A percentile compares a stretch with the other conserved stretches of the same genome.
Evolutionary conservation across 1,140 invertebrate genomes (phyloP).

Genomic region (Diuraphis noxia): DNA sequence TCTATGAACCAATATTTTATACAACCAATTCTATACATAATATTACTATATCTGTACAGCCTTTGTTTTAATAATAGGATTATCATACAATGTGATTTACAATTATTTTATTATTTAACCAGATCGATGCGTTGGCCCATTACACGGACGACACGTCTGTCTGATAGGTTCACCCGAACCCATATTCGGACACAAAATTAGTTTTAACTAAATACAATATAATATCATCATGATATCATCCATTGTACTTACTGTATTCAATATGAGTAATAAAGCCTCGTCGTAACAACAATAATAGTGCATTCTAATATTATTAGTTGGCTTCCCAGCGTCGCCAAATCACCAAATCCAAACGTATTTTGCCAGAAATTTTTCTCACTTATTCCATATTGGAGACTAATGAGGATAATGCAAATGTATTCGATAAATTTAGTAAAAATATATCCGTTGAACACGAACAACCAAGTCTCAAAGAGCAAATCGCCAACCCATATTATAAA

Average conservation of each 20-base stretch:
- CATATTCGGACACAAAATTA: not conserved
- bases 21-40: not conserved
- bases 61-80: not conserved
- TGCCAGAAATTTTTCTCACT: no score
- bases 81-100: not conserved
- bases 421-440: not conserved
- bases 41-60: not conserved
- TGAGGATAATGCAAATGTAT: not conserved
- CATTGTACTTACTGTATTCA: not conserved
- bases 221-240: not conserved
- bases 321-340: not conserved
- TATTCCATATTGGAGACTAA: not conserved
- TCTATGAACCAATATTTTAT: not conserved
- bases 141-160: not conserved
- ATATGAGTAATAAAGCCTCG: not conserved
- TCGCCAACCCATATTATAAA: not conserved
- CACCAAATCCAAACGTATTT: not conserved
- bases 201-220: not conserved
- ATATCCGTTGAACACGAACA: not conserved
- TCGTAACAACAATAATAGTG: not conserved
- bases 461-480: not conserved
- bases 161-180: not conserved
- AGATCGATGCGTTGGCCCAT: not conserved
- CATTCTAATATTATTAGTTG: not conserved
- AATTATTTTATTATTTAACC: not conserved